Conservation (phyloP, 2,113 vertebrate species). For the Picathartes gymnocephalus region DNA sequence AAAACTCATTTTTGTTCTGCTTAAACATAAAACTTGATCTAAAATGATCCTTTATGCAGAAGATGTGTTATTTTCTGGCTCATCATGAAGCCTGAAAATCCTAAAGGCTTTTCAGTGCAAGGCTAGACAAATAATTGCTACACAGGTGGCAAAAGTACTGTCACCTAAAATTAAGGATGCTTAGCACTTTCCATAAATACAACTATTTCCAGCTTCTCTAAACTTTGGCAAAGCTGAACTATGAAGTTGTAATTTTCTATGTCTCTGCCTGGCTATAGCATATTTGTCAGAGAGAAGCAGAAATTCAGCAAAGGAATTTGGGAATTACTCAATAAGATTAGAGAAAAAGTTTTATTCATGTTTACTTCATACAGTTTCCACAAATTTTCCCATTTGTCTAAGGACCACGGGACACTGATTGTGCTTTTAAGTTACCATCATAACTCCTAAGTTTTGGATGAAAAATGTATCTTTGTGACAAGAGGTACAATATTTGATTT, state of each 20-base stretch:
- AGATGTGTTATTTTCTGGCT: neutral
- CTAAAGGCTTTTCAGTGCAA: neutral
- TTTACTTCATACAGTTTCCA: neutral
- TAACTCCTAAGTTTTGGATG: neutral
- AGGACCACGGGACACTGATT: neutral
- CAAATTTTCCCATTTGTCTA: neutral
- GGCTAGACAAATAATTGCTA: neutral
- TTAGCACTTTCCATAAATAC: neutral
- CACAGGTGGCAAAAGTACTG: neutral
- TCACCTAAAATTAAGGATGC: neutral
- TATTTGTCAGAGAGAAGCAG: neutral
- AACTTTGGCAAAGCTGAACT: neutral
- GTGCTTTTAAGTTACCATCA: neutral
- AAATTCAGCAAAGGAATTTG: neutral
- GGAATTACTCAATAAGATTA: neutral
- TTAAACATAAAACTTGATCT: slow-evolving; percentile 35
- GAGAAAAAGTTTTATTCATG: neutral
- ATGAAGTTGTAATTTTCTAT: neutral
- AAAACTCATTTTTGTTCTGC: slow-evolving; percentile 13
- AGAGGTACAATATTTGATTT: neutral
- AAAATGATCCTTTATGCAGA: slow-evolving; percentile 26
- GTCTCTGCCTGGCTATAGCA: neutral
- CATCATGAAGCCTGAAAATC: neutral
- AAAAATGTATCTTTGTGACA: neutral
- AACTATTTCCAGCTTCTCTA: neutral